Evolutionary conservation across 2,113 vertebrate species (phyloP), one percentile per base, ranked within the genome.

Genomic region (Ursus arctos): DNA sequence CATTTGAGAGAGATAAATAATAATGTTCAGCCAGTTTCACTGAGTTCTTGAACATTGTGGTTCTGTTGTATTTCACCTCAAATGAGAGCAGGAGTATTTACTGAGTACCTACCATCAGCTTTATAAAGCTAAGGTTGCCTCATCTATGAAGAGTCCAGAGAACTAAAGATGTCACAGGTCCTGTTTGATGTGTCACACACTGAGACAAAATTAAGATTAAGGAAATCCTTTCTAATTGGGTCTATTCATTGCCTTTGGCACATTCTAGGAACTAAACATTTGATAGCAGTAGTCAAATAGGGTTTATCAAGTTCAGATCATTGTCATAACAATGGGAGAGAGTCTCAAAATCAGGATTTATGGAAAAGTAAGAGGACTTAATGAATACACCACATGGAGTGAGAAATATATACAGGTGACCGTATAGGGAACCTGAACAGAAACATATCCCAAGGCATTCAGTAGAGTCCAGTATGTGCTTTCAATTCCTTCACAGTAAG

Each of bases 311-410:
- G 16, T 74, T 84, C 55, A 82, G 81, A 71, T 55, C 19, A 92
- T 81, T 96, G 47, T 94, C 55, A 65, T 18, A 93, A 7, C 26
- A 51, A 14, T 88, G 4, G 43, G 31, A 80, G 40, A 91, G 22
- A 97, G 13, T 86, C 59, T 91, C 67, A 93, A 91, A 97, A 67
- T 71, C 69, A 83, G 51, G 36, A 83, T 90, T 94, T 94, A 59
- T 77, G 33, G 87, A 86, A 94, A 93, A 94, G 28, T 63, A 95
- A 57, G 33, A 82, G 59, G 43, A 92, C 19, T 93, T 63, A 81
- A n/a, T 24, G 24, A 76, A 49, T n/a, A 26, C 1, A 71, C 31
- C 76, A 49, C 33, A 57, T 61, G 36, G 26, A 80, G 53, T 76
- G 69, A 80, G 7, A 90, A 79, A 55, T 94, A 14, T 49, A 80